phyloP scores from a whole-genome alignment of 2,888 invertebrate genomes.

The Anoncus sp. region DNA sequence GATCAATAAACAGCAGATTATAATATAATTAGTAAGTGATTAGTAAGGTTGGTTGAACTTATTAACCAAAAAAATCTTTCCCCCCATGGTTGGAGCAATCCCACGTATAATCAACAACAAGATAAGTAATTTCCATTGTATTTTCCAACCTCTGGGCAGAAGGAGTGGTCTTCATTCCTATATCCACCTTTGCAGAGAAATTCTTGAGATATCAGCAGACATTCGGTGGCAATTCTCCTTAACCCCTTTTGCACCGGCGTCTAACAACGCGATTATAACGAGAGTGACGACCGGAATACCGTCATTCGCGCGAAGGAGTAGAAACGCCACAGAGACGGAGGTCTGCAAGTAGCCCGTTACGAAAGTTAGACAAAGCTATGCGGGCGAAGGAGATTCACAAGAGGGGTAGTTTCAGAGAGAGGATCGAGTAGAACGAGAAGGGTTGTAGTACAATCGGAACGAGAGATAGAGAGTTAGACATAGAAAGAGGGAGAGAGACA shows the following conservation, averaged over 20 bases:
- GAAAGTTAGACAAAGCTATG: constrained; percentile 64
- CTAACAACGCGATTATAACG: constrained; percentile 62
- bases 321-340: not conserved
- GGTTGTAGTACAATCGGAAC: too few species aligned
- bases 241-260: constrained; percentile 8
- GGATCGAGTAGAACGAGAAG: constrained; percentile 18
- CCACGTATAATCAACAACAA: not conserved
- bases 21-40: too few species aligned
- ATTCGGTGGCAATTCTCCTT: constrained; percentile 20
- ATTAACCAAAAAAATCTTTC: too few species aligned
- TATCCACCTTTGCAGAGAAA: not conserved
- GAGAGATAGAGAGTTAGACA: not conserved
- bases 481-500: constrained; percentile 1
- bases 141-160: too few species aligned
- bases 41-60: too few species aligned
- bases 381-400: constrained; percentile 47
- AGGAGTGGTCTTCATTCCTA: not conserved
- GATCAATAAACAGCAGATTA: too few species aligned
- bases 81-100: too few species aligned
- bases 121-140: too few species aligned
- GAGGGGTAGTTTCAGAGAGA: constrained; percentile 47
- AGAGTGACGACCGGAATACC: constrained; percentile 56
- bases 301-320: constrained; percentile 8
- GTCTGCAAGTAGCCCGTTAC: constrained; percentile 18
- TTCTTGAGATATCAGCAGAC: constrained; percentile 23